Evolutionary conservation across 2,888 invertebrate species (phyloP).

Genomic region (Molorchus minor): DNA sequence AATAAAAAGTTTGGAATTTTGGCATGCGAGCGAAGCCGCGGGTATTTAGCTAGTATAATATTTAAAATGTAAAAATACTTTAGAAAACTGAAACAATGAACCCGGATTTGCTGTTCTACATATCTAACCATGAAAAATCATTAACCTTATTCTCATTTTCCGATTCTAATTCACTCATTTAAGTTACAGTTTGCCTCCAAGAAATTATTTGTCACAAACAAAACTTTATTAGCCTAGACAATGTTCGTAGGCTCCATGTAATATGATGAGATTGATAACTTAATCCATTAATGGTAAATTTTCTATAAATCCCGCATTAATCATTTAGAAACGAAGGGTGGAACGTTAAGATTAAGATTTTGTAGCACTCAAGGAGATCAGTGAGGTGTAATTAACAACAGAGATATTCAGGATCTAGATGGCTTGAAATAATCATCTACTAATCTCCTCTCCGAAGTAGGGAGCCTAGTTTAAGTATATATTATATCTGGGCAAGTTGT

Average conservation of each 20-base stretch:
- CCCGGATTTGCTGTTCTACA: too few species aligned
- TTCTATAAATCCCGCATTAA: conserved; percentile 42
- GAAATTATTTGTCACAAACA: too few species aligned
- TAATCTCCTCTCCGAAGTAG: conserved; percentile 40
- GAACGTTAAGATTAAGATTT: conserved; percentile 42
- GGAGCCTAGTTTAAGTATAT: conserved; percentile 24
- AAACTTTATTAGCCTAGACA: too few species aligned
- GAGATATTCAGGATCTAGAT: conserved; percentile 43
- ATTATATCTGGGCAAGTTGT: conserved; percentile 4
- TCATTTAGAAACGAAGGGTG: conserved; percentile 41
- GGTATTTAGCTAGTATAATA: too few species aligned
- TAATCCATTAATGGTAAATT: conserved; percentile 41
- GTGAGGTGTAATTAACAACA: conserved; percentile 48
- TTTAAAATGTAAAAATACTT: too few species aligned
- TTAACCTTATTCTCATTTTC: too few species aligned
- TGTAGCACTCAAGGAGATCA: conserved; percentile 42
- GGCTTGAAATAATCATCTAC: conserved; percentile 47
- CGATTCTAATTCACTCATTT: too few species aligned
- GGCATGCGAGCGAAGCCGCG: too few species aligned
- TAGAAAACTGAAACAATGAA: too few species aligned
- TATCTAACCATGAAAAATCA: too few species aligned
- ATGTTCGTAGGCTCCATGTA: neutral
- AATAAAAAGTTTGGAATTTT: too few species aligned
- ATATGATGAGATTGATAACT: conserved; percentile 21
- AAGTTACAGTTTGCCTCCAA: too few species aligned